Conservation (phyloP, 2,797 vertebrate species). For the Buceros bicornis region DNA sequence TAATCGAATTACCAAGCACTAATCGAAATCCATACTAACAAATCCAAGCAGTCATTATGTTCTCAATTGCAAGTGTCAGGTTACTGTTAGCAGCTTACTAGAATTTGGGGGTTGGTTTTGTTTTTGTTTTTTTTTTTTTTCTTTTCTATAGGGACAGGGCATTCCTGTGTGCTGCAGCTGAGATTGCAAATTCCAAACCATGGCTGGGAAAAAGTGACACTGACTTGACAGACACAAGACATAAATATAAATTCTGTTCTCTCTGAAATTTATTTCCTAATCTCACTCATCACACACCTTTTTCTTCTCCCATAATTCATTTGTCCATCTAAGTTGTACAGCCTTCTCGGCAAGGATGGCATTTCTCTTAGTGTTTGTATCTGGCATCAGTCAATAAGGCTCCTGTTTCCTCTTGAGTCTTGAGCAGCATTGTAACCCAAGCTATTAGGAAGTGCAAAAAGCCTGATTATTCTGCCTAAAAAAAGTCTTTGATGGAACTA, state of each 20-base stretch:
- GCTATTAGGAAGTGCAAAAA: conserved; percentile 58
- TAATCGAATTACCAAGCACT: not conserved
- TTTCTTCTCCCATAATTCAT: conserved; percentile 12
- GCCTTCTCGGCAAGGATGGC: not conserved
- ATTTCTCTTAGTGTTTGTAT: conserved; percentile 37
- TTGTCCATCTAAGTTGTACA: conserved; percentile 30
- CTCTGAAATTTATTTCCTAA: conserved; percentile 31
- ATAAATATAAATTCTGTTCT: not conserved
- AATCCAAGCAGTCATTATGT: not conserved
- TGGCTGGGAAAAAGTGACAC: not conserved
- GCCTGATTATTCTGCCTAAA: conserved; percentile 42
- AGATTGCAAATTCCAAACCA: conserved; percentile 8
- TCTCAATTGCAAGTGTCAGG: not conserved
- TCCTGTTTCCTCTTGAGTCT: conserved; percentile 32
- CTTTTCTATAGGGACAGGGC: not conserved
- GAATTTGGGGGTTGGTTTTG: not conserved
- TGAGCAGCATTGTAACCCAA: not conserved
- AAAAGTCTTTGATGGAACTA: conserved; percentile 34
- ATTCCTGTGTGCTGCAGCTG: not conserved
- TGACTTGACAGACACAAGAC: conserved; percentile 9
- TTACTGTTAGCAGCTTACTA: not conserved
- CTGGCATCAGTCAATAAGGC: conserved; percentile 2
- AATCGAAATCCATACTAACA: not conserved
- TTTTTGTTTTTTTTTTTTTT: not conserved
- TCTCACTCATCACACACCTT: conserved; percentile 7